Percentiles rank a stretch among this genome's conserved stretches.
phyloP scores from a whole-genome alignment of 2,888 invertebrate genomes.

The Linnaemya tessellans region DNA sequence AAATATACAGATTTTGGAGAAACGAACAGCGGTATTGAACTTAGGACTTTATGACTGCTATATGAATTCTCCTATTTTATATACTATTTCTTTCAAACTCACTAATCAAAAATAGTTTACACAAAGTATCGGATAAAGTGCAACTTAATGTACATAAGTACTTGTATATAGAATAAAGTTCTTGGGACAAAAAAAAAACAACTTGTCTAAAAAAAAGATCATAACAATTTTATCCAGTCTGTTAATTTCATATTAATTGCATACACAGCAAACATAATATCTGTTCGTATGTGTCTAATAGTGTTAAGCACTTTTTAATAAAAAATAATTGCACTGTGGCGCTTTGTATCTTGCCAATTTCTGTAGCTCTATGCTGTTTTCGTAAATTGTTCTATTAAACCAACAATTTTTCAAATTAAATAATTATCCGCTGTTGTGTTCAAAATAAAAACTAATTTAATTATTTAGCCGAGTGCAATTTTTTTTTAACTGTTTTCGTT shows the following conservation, averaged over 20 bases:
- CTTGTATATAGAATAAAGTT: no score
- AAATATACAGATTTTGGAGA: no score
- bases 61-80: no score
- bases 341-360: not conserved
- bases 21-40: no score
- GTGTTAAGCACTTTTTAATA: conserved; percentile 6
- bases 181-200: not conserved
- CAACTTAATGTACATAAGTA: no score
- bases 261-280: not conserved
- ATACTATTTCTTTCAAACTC: no score
- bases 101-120: no score
- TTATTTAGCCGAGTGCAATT: conserved; percentile 13
- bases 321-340: conserved; percentile 12
- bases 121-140: no score
- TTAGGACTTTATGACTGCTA: no score
- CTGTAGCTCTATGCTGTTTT: not conserved
- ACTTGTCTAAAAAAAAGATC: not conserved
- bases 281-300: not conserved
- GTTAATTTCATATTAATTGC: conserved; percentile 2
- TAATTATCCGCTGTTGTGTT: conserved; percentile 51
- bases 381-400: conserved; percentile 57
- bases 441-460: conserved; percentile 8
- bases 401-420: conserved; percentile 64
- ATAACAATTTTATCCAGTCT: conserved; percentile 1
- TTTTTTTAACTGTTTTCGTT: conserved; percentile 29